A percentile compares a stretch with the other conserved stretches of the same genome.
These are phyloP conservation scores for Brachyopa scutellaris DNA, from an alignment of 2,888 invertebrate species.

Conservation along the genomic window DNA sequence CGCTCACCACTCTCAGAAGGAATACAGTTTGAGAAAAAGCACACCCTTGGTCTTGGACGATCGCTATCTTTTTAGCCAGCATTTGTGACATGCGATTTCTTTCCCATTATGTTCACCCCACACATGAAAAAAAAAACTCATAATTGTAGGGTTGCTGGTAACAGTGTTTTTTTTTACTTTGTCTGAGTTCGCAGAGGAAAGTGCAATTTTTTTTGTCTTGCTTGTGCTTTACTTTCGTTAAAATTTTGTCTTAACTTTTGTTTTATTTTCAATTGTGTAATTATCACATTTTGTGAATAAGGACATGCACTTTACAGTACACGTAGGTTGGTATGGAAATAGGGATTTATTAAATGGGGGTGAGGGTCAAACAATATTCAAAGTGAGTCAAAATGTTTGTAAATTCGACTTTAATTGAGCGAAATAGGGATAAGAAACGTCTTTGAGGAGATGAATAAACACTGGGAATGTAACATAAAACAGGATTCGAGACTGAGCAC, in stretches of 20 bases:
- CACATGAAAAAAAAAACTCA: neutral
- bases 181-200: slow-evolving; percentile 22
- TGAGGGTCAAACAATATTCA: slow-evolving; percentile 15
- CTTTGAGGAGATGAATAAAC: no score
- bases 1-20: slow-evolving; percentile 17
- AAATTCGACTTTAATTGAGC: no score
- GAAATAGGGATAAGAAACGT: no score
- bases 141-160: slow-evolving; percentile 31
- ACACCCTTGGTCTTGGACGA: slow-evolving; percentile 19
- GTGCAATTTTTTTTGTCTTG: slow-evolving; percentile 6
- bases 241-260: neutral
- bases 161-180: slow-evolving; percentile 2
- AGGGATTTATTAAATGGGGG: no score
- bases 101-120: slow-evolving; percentile 23
- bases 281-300: slow-evolving; percentile 40
- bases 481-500: no score
- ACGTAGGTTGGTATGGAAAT: no score
- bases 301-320: slow-evolving; percentile 5
- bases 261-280: slow-evolving; percentile 5
- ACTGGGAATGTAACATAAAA: no score
- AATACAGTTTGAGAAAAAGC: neutral
- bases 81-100: slow-evolving; percentile 61
- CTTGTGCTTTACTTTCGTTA: slow-evolving; percentile 18
- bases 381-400: no score
- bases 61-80: slow-evolving; percentile 39